Base-by-base conservation (phyloP, 1,140 invertebrate species). In the Philotrypesis tridentata region DNA sequence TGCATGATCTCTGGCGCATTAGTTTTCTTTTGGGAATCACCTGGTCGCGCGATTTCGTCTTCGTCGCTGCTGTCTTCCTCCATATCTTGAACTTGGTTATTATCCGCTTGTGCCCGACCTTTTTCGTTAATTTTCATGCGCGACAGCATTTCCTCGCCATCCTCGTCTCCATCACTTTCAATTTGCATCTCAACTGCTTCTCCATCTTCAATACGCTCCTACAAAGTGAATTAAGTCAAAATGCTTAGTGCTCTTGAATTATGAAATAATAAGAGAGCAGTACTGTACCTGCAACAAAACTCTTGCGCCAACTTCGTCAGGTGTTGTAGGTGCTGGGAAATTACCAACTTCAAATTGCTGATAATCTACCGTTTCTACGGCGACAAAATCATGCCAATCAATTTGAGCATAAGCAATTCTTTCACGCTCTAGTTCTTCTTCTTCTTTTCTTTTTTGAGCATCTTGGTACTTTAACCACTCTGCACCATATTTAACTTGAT, bases 381-480 rank as follows among this genome's bases (percentile, higher is more conserved):
- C 98, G 1, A 99, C 98, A 93, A 99, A 99, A 92, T 99, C 98
- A 89, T 99, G 99, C 99, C 99, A 99, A 90, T 99, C 99, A 85
- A 99, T 99, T 87, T 98, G 97, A 5, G 98, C 97, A 90, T 99
- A 99, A 0, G 98, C 98, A 43, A 99, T 95, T 92, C 98, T 94
- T 91, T 99, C 99, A 60, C 96, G 94, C 91, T 99, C 99, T 25
- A 97, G 93, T 87, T 97, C 97, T 87, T 99, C 98, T 89, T 99
- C 98, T 90, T 99, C 98, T 83, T 96, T 96, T 1, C 97, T 95
- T 75, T 95, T 96, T 87, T 99, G 97, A 21, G 96, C 95, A 87
- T 98, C 97, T 90, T 99, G 97, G 90, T 99, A 97, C 72, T 96
- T 96, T 71, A 97, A 95, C 98, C 98, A 99, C 84, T 99, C 98